Percentiles rank a stretch among this genome's conserved stretches.
These are phyloP conservation scores for Darevskia nairensis DNA, from an alignment of 2,797 vertebrate species.

Conservation along the genomic window DNA sequence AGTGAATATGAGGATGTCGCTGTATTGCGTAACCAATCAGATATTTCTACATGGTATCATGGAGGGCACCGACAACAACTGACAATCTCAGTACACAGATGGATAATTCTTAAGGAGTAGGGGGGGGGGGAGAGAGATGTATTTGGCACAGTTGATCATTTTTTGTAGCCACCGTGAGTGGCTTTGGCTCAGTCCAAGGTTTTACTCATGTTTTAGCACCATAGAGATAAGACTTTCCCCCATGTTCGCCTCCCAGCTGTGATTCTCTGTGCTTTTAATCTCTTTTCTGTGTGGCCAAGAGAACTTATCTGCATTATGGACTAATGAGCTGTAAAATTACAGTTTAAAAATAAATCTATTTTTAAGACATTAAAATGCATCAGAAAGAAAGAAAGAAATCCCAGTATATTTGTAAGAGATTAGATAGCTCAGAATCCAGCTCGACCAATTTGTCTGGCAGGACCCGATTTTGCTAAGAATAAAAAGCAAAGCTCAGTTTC, in stretches of 20 bases:
- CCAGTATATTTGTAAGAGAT: slow-evolving; percentile 34
- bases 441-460: slow-evolving; percentile 52
- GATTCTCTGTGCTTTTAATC: neutral
- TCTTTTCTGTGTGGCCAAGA: slow-evolving; percentile 39
- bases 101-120: neutral
- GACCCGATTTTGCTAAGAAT: slow-evolving; percentile 40
- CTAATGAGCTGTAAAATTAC: slow-evolving; percentile 37
- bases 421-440: neutral
- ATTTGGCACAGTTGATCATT: neutral
- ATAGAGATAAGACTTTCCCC: neutral
- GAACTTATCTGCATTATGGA: slow-evolving; percentile 46
- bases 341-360: slow-evolving; percentile 62
- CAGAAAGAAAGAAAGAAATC: slow-evolving; percentile 15
- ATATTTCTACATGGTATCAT: neutral
- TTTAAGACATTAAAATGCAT: slow-evolving; percentile 44
- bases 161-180: neutral
- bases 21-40: neutral
- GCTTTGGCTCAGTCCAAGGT: neutral
- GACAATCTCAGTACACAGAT: too few species aligned
- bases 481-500: neutral
- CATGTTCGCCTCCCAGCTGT: neutral
- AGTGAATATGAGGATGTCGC: neutral
- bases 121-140: neutral
- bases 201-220: slow-evolving; percentile 4
- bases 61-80: neutral